Evolutionary conservation across 1,140 invertebrate species (phyloP), one percentile per base, ranked within the genome.

Genomic region (Brachionus koreanus): DNA sequence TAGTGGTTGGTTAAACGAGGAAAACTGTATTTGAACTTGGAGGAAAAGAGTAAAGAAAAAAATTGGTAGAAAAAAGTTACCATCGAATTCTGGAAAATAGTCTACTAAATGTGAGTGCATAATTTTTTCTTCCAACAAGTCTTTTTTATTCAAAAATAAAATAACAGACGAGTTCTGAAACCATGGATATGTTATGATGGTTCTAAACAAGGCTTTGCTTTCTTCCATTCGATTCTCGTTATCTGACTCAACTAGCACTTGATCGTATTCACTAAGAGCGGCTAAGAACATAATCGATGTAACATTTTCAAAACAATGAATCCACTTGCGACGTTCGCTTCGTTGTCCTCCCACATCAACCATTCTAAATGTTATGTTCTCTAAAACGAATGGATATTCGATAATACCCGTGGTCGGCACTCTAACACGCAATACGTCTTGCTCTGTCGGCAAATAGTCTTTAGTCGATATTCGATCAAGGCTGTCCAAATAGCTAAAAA

Each of bases 141-240:
- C 97, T 91, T 98, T 99, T 90, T 99, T 99, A 91, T 99, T 99
- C 88, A 99, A 92, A 91, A 99, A 99, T 86, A 99, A 91, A 91
- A 99, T 99, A 86, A 99, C 97, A 83, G 97, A 99, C 84, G 96
- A 98, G 90, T 99, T 97, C 90, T 98, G 96, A 92, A 99, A 99
- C 97, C 97, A 99, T 83, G 97, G 97, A 91, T 99, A 99, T 89
- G 96, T 98, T 90, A 99, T 99, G 90, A 99, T 99, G 86, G 97
- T 99, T 91, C 97, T 96, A 91, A 99, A 99, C 89, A 99, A 92
- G 88, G 97, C 97, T 92, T 98, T 99, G 85, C 95, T 98, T 91
- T 99, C 97, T 89, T 99, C 97, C 97, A 99, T 99, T 90, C 97
- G 96, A 91, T 99, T 99, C 96, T 91, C 91, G 87, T 91, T 91